Evolutionary conservation across 2,888 invertebrate species (phyloP), one percentile per base, ranked within the genome.

Genomic region (Macropis europaea): DNA sequence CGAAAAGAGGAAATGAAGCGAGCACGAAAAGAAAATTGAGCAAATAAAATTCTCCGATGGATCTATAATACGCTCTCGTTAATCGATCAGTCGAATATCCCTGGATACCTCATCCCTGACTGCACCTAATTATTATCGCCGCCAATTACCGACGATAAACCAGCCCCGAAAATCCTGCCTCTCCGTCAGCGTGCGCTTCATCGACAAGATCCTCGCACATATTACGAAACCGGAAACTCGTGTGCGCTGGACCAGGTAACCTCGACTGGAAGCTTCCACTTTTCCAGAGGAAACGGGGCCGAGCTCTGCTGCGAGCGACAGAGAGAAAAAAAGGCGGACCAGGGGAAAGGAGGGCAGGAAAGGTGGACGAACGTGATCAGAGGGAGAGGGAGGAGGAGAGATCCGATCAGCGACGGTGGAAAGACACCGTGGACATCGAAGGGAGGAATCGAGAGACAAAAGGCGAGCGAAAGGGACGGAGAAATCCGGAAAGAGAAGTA

Each of bases 181-280:
- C 11, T 3, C 24, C 26, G n/a, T n/a, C n/a, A n/a, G n/a, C n/a
- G n/a, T n/a, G n/a, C n/a, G 28, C 56, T 30, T 15, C 56, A 32
- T 53, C 60, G 43, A 50, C 54, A 71, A 52, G 71, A 71, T 71
- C 26, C 60, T 36, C 34, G 43, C 19, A 22, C 50, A 22, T 60
- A 59, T 71, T 70, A 62, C 73, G 68, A 69, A 72, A 72, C 82
- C 84, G 86, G 86, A 86, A 86, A 76, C 60, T 68, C 77, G 82
- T 82, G 82, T 74, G 79, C 82, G 84, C 72, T 77, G 82, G 82
- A 82, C 82, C 81, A 76, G 62, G 78, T 59, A 80, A 74, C 74
- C 80, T 71, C 69, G 66, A 67, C 74, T 79, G 82, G 83, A 82
- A 82, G 82, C 83, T 70, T 82, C 82, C 85, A 85, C 80, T 85